Evolutionary conservation across 2,113 vertebrate species (phyloP), one percentile per base, ranked within the genome.

Genomic region (Dipodomys stephensi): DNA sequence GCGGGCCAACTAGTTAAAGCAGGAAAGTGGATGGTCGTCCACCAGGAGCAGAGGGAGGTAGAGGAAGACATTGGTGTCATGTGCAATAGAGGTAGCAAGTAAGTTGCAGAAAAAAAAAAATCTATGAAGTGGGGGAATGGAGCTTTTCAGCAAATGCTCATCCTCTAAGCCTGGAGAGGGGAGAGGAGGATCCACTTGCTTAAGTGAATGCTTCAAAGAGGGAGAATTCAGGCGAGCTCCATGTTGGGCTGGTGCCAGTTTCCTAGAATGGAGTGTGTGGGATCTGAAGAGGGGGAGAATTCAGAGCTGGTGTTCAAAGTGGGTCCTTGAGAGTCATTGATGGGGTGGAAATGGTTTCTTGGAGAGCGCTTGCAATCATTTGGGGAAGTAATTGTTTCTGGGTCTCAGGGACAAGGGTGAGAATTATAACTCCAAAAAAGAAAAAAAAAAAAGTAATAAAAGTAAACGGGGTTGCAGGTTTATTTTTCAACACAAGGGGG

Each of bases 401-500:
- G 90, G 87, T 81, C 92, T 92, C 25, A 64, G 65, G 11, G 80
- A 95, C 15, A 9, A 82, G 72, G 92, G 74, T 46, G 18, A 89
- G 90, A 84, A 90, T 97, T 96, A 95, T 96, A 87, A 96, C 96
- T 97, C 96, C 39, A 90, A 96, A 97, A 90, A 82, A 35, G 12
- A 57, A 15, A 69, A 25, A 65, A 84, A 44, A 13, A 57, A 78
- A 39, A 65, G 32, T 39, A n/a, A 57, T 1, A 30, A 92, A 84
- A 44, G 1, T 57, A 84, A 88, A 78, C 9, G 32, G 80, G 76
- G 83, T 53, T 92, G 94, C 96, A 78, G 81, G 73, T 93, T 90
- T 95, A 74, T 92, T 97, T 95, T 90, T 77, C 83, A 93, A 96
- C 98, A 97, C 98, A 68, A 98, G 98, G 96, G 97, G 98, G 98